Evolutionary conservation across 1,140 invertebrate species (phyloP).

Genomic region (Trypoxylus dichotomus): DNA sequence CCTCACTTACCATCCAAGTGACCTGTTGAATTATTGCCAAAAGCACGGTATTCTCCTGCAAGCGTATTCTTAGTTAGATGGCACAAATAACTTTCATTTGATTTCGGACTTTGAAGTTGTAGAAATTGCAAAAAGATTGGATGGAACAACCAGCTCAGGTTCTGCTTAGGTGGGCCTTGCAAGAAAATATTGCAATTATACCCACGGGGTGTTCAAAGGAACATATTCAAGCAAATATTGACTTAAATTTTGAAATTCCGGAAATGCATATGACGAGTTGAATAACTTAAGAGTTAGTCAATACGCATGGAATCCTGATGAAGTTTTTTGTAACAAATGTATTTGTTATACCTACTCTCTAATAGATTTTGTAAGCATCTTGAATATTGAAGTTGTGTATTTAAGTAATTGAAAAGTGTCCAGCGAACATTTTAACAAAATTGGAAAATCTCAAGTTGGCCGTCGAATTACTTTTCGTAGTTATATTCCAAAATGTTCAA

Average conservation of each 20-base stretch:
- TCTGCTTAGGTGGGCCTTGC: slow-evolving; percentile 68
- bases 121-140: slow-evolving; percentile 60
- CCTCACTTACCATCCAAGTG: slow-evolving; percentile 70
- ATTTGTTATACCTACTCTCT: neutral
- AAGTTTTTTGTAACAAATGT: slow-evolving; percentile 2
- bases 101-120: slow-evolving; percentile 62
- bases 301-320: slow-evolving; percentile 73
- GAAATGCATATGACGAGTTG: slow-evolving; percentile 62
- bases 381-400: neutral
- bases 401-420: too few species aligned
- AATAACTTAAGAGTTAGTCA: slow-evolving; percentile 58
- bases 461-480: too few species aligned
- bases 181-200: slow-evolving; percentile 69
- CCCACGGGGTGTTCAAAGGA: slow-evolving; percentile 67
- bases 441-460: too few species aligned
- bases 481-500: too few species aligned
- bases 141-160: slow-evolving; percentile 67
- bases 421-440: too few species aligned
- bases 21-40: slow-evolving; percentile 68
- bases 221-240: slow-evolving; percentile 68
- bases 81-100: slow-evolving; percentile 59
- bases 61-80: slow-evolving; percentile 79
- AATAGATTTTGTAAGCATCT: neutral
- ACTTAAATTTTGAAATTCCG: slow-evolving; percentile 65
- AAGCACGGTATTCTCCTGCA: slow-evolving; percentile 70